Evolutionary conservation across 2,113 vertebrate species (phyloP).

Genomic region (Cepphus grylle): DNA sequence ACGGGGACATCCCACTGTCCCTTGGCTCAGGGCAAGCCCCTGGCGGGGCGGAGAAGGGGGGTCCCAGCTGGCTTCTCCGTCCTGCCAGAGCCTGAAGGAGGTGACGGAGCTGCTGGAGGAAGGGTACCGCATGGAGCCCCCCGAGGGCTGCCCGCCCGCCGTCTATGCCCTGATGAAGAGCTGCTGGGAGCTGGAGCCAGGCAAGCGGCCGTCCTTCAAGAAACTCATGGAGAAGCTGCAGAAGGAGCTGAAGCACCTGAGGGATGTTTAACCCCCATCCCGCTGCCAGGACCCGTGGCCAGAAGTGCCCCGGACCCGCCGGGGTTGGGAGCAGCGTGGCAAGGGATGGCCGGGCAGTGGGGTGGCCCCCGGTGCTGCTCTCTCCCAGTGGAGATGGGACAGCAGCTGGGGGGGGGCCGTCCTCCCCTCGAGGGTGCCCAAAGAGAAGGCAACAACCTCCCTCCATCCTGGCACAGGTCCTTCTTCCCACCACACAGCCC

Average conservation of each 20-base stretch:
- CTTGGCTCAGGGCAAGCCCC: not conserved
- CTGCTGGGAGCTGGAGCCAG: constrained; percentile 89
- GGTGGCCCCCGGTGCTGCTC: not conserved
- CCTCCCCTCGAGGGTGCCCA: fast-evolving
- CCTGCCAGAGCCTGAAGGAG: constrained; percentile 80
- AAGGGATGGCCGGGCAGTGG: not conserved
- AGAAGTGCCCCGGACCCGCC: fast-evolving
- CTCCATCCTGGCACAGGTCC: not conserved
- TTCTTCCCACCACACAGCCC: not conserved
- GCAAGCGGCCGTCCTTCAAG: constrained; percentile 83
- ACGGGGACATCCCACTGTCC: not conserved
- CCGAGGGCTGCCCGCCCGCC: constrained; percentile 77
- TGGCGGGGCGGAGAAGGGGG: fast-evolving
- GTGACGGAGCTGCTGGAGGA: constrained; percentile 81
- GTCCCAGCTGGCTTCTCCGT: not conserved
- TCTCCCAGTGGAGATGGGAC: not conserved
- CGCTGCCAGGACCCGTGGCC: not conserved
- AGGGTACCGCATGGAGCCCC: constrained; percentile 89
- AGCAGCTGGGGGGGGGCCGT: not conserved
- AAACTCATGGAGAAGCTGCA: constrained; percentile 85
- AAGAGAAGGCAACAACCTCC: not conserved
- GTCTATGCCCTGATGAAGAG: constrained; percentile 83
- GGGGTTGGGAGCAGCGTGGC: not conserved
- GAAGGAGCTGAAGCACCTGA: constrained; percentile 65
- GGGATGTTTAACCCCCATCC: not conserved